These are phyloP conservation scores for Axinella damicornis DNA, from an alignment of 37 sponge, comb jelly and placozoan genomes.

Conservation along the genomic window DNA sequence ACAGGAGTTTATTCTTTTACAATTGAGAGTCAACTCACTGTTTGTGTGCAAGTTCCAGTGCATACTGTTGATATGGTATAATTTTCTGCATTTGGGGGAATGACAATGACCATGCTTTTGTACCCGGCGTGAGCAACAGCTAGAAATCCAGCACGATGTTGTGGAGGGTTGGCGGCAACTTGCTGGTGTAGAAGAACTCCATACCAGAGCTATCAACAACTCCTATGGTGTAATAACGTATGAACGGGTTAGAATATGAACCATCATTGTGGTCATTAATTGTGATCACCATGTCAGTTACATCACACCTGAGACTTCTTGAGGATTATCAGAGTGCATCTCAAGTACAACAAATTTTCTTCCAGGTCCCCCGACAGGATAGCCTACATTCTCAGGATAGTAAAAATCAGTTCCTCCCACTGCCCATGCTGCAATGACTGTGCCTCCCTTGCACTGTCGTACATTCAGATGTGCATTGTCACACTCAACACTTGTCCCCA, in stretches of 20 bases:
- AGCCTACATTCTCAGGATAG: conserved; percentile 62
- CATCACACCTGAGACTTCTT: background rate
- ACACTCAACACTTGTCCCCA: conserved; percentile 7
- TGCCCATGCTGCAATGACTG: conserved; percentile 65
- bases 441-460: background rate
- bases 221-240: background rate
- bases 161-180: too few relatives aligned
- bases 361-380: conserved; percentile 74
- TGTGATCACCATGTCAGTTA: background rate
- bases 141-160: conserved; percentile 39
- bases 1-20: background rate
- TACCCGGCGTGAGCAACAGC: conserved; percentile 20
- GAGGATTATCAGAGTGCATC: conserved; percentile 81
- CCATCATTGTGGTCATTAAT: background rate
- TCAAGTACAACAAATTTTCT: conserved; percentile 35
- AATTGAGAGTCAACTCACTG: conserved; percentile 26
- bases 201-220: conserved; percentile 62
- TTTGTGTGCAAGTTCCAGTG: conserved; percentile 23
- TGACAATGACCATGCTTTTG: conserved; percentile 11
- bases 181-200: conserved; percentile 16
- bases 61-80: conserved; percentile 20
- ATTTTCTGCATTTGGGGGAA: conserved; percentile 40
- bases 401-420: conserved; percentile 67
- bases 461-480: background rate
- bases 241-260: background rate